A percentile compares a stretch with the other conserved stretches of the same genome.
phyloP scores from a whole-genome alignment of 1,140 invertebrate genomes.

The Brachionus paranguensis region DNA sequence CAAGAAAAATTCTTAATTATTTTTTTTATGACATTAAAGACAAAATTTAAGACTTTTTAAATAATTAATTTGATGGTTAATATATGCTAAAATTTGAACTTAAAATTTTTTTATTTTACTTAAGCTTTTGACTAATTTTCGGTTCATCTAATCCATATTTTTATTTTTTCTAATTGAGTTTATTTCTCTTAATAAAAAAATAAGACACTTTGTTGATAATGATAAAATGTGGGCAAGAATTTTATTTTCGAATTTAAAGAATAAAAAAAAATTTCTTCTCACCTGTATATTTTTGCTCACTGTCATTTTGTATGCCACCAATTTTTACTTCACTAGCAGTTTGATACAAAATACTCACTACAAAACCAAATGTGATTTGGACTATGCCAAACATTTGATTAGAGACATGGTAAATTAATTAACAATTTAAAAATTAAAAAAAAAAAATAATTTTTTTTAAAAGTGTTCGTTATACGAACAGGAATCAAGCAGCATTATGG shows the following conservation, averaged over 20 bases:
- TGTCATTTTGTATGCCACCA: neutral
- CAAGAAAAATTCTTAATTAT: too few relatives aligned
- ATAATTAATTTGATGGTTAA: neutral
- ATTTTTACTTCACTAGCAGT: neutral
- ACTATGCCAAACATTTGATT: neutral
- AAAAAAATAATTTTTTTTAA: neutral
- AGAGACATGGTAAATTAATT: neutral
- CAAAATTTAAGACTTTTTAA: neutral
- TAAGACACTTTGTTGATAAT: neutral
- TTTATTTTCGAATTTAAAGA: neutral
- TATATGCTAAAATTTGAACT: neutral
- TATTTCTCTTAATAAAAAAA: neutral
- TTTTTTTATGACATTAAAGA: neutral
- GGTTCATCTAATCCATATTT: neutral
- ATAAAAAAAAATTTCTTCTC: neutral
- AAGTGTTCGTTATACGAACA: conserved; percentile 12
- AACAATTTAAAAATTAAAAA: too few relatives aligned
- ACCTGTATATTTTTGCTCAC: neutral
- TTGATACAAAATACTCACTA: neutral
- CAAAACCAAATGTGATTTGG: neutral
- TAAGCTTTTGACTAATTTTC: neutral
- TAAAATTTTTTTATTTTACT: neutral
- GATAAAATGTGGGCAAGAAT: neutral
- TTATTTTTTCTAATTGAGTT: neutral
- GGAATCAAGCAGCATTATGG: neutral